These are phyloP conservation scores for Theodoxus fluviatilis DNA, from an alignment of 2,888 invertebrate species.

Conservation along the genomic window DNA sequence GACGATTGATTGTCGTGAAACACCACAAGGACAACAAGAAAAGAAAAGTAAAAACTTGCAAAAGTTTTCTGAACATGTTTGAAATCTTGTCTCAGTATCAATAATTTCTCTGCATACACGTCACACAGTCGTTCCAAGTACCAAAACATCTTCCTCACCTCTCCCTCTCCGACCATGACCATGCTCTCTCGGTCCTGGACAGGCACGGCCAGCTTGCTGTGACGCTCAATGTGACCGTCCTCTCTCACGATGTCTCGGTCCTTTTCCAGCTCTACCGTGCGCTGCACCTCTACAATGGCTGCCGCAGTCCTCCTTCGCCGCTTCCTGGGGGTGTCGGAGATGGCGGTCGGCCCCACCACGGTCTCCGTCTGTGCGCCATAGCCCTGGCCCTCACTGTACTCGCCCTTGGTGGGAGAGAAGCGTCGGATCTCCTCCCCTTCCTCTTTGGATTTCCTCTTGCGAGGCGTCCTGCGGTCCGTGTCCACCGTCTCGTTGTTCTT, in stretches of 20 bases:
- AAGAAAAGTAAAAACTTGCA: no score
- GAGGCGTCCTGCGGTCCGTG: conserved; percentile 3
- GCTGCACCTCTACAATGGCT: conserved; percentile 54
- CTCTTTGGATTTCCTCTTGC: not conserved
- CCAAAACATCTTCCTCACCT: conserved; percentile 43
- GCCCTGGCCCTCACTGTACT: not conserved
- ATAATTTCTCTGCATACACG: no score
- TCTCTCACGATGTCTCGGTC: conserved; percentile 32
- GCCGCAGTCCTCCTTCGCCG: conserved; percentile 26
- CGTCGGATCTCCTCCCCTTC: not conserved
- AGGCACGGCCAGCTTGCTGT: conserved; percentile 47
- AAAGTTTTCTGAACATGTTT: no score
- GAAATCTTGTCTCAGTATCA: no score
- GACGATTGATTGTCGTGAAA: no score
- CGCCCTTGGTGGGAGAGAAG: not conserved
- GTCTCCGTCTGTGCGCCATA: conserved; percentile 1
- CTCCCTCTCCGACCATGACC: conserved; percentile 47
- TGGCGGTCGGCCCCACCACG: not conserved
- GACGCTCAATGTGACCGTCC: conserved; percentile 37
- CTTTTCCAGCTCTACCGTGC: conserved; percentile 45
- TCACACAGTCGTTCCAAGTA: no score
- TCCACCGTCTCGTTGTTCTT: conserved; percentile 37
- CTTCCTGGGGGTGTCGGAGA: not conserved
- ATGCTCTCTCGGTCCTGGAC: conserved; percentile 39
- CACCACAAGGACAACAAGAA: no score